These are phyloP conservation scores for Andrena minutula DNA, from an alignment of 2,888 invertebrate species.

Conservation along the genomic window DNA sequence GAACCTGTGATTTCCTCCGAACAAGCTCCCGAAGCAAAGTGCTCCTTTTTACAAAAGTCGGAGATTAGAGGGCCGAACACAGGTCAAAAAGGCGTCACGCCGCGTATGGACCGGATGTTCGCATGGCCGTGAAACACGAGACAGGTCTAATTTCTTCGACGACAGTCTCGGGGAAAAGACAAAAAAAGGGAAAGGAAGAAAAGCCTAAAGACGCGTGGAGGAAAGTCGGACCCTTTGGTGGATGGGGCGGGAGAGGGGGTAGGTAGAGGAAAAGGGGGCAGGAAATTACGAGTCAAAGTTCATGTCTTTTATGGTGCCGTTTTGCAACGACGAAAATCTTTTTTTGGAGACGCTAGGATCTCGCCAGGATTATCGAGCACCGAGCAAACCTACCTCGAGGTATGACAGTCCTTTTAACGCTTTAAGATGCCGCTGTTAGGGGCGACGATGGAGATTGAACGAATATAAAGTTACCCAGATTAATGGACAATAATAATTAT, in stretches of 20 bases:
- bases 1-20: slow-evolving; percentile 4
- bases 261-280: slow-evolving; percentile 44
- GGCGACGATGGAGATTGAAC: no score
- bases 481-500: no score
- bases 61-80: slow-evolving; percentile 18
- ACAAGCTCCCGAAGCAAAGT: not conserved
- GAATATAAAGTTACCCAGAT: no score
- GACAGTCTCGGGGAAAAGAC: slow-evolving; percentile 69
- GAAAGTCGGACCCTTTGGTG: slow-evolving; percentile 58
- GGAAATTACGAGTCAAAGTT: slow-evolving; percentile 70
- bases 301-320: slow-evolving; percentile 49
- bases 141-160: slow-evolving; percentile 77
- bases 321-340: slow-evolving; percentile 63
- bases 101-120: slow-evolving; percentile 72
- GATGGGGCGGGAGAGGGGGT: slow-evolving; percentile 13
- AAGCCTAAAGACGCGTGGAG: slow-evolving; percentile 53
- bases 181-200: slow-evolving; percentile 57
- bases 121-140: slow-evolving; percentile 72
- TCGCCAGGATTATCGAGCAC: not conserved
- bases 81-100: slow-evolving; percentile 59
- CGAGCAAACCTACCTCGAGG: not conserved
- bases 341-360: slow-evolving; percentile 19
- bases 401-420: no score
- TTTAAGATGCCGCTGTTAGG: no score
- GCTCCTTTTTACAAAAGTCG: slow-evolving; percentile 4